phyloP scores from a whole-genome alignment of 2,113 vertebrate genomes.

The Psilopogon haemacephalus region DNA sequence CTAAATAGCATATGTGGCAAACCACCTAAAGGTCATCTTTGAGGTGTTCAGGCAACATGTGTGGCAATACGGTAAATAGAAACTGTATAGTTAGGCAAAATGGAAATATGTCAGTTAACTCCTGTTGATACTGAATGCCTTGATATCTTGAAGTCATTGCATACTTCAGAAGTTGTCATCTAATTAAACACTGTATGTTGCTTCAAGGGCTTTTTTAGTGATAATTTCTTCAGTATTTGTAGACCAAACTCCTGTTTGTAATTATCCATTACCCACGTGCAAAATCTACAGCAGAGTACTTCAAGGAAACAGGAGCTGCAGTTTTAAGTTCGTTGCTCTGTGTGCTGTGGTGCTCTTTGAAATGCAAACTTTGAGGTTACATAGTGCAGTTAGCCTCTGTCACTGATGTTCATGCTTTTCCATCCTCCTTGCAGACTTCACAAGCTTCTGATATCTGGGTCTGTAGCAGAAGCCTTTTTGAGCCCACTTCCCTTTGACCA shows the following conservation, averaged over 20 bases:
- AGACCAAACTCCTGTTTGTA: background rate
- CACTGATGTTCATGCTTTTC: background rate
- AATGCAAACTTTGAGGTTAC: background rate
- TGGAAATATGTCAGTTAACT: conserved; percentile 12
- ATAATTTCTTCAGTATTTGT: background rate
- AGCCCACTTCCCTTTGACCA: background rate
- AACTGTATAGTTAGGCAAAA: background rate
- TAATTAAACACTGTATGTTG: background rate
- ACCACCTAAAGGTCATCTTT: background rate
- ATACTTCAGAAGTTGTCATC: background rate
- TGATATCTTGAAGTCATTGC: background rate
- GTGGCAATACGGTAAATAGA: background rate
- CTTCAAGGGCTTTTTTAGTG: background rate
- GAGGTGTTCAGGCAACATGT: background rate
- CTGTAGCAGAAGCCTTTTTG: background rate
- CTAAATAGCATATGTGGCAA: background rate
- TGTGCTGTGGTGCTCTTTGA: background rate
- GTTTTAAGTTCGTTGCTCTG: background rate
- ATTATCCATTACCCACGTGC: background rate
- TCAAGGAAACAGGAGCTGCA: background rate
- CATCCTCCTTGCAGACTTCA: background rate
- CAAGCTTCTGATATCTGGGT: background rate
- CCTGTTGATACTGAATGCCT: background rate
- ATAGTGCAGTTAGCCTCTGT: background rate
- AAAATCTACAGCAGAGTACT: background rate